These are phyloP conservation scores for Lasioglossum morio DNA, from an alignment of 2,888 invertebrate species.

Conservation along the genomic window DNA sequence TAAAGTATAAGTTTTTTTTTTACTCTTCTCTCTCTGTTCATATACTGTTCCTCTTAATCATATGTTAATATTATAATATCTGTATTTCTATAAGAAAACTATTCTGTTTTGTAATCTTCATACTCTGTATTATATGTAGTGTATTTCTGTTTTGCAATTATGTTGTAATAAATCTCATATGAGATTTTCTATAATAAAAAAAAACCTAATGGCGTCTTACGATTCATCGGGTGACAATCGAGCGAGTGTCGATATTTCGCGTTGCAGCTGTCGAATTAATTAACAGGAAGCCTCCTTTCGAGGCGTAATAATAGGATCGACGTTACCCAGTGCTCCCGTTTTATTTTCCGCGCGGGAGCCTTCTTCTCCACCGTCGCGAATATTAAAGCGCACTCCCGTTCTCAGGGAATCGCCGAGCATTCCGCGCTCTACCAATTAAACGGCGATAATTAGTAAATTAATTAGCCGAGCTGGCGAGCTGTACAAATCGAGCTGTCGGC, in stretches of 20 bases:
- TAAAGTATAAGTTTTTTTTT: too few species aligned
- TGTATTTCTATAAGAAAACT: too few species aligned
- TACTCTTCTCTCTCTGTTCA: too few species aligned
- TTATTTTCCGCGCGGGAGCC: neutral
- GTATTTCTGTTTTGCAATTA: too few species aligned
- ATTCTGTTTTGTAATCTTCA: too few species aligned
- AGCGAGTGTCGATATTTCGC: neutral
- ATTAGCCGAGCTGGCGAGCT: constrained; percentile 44
- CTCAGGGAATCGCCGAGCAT: neutral
- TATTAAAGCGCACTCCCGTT: constrained; percentile 9
- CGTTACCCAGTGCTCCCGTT: neutral
- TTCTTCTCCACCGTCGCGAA: neutral
- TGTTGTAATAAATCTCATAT: too few species aligned
- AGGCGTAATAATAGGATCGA: constrained; percentile 5
- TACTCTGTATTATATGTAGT: too few species aligned
- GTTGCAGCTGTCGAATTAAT: neutral
- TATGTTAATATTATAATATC: too few species aligned
- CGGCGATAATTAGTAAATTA: constrained; percentile 62
- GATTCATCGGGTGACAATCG: neutral
- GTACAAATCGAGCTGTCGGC: constrained; percentile 28
- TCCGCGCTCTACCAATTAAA: constrained; percentile 45
- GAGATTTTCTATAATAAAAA: too few species aligned
- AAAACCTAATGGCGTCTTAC: too few species aligned
- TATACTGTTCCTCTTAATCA: too few species aligned
- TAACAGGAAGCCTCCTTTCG: neutral